Conservation (phyloP, 1,140 invertebrate species). For the Procambarus clarkii region DNA sequence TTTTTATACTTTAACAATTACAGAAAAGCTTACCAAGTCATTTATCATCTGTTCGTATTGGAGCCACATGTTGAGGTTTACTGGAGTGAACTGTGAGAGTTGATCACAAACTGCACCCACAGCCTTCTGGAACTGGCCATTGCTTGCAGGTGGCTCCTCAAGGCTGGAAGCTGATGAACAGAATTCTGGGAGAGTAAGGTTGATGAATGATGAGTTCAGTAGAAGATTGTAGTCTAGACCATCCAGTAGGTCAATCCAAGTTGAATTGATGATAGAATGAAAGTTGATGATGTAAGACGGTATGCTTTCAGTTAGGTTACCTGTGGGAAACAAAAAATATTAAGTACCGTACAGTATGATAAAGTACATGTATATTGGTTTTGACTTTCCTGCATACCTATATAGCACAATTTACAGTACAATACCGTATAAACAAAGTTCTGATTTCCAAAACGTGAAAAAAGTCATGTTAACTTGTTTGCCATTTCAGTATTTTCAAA, state of each 20-base stretch:
- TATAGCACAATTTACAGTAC: neutral
- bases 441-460: too few relatives aligned
- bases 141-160: neutral
- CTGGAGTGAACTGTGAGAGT: neutral
- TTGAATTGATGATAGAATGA: constrained; percentile 19
- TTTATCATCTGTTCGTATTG: neutral
- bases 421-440: too few relatives aligned
- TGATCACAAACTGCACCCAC: neutral
- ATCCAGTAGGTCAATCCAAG: constrained; percentile 53
- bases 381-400: neutral
- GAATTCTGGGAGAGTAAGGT: neutral
- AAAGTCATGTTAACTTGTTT: too few relatives aligned
- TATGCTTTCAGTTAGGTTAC: neutral
- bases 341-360: neutral
- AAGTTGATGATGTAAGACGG: neutral
- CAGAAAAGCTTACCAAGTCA: neutral
- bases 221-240: constrained; percentile 35
- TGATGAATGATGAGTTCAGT: neutral
- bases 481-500: too few relatives aligned
- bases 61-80: neutral
- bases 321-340: neutral
- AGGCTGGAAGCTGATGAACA: constrained; percentile 13
- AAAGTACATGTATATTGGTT: neutral
- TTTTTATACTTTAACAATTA: too few relatives aligned
- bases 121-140: constrained; percentile 8